Percentiles rank a stretch among this genome's conserved stretches.
Conservation (phyloP, 2,888 invertebrate genomes). For the Listrodromus nycthemerus region DNA sequence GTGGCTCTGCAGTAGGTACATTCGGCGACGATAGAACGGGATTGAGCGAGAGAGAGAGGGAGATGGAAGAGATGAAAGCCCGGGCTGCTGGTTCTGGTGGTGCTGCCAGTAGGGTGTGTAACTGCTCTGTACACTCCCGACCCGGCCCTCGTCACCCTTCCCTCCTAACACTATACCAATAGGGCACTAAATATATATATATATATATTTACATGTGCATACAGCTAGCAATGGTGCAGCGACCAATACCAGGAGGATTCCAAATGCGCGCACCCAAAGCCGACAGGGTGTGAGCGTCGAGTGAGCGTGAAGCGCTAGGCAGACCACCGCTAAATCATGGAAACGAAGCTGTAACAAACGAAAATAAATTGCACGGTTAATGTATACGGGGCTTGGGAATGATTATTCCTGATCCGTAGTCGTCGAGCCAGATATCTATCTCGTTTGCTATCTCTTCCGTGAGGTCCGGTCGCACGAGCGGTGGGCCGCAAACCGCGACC, state of each 20-base stretch:
- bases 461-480: slow-evolving; percentile 44
- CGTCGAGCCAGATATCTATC: slow-evolving; percentile 49
- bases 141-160: slow-evolving; percentile 49
- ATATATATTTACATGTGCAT: neutral
- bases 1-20: slow-evolving; percentile 31
- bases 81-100: slow-evolving; percentile 36
- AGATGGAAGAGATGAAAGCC: slow-evolving; percentile 39
- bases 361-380: slow-evolving; percentile 82
- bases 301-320: slow-evolving; percentile 48
- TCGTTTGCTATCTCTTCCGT: slow-evolving; percentile 33
- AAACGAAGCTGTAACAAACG: slow-evolving; percentile 81
- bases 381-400: slow-evolving; percentile 82
- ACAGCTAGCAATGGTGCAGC: neutral
- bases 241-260: neutral
- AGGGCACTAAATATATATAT: slow-evolving; percentile 9
- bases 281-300: slow-evolving; percentile 31
- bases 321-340: slow-evolving; percentile 76
- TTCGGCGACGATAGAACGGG: slow-evolving; percentile 63
- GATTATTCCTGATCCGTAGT: slow-evolving; percentile 81
- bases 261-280: slow-evolving; percentile 17
- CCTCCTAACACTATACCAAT: slow-evolving; percentile 12
- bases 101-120: slow-evolving; percentile 53
- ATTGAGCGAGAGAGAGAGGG: slow-evolving; percentile 65
- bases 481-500: slow-evolving; percentile 60
- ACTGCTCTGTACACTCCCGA: slow-evolving; percentile 43